Percentiles rank a stretch among this genome's conserved stretches.
Conservation (phyloP, 2,888 invertebrate species). For the Apomyelois bistriatella region DNA sequence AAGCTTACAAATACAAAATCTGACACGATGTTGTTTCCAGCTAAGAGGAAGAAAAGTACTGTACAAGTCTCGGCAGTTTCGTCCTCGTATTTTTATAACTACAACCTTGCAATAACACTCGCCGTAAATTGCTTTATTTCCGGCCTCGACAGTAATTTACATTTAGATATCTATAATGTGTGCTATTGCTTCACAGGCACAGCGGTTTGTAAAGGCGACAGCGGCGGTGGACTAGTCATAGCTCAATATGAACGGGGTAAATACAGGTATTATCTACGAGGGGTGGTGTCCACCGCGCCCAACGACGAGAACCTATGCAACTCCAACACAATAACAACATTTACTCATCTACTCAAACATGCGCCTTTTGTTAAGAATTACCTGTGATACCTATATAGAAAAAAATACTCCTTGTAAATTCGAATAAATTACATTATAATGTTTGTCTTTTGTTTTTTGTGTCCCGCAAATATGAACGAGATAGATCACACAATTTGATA, state of each 20-base stretch:
- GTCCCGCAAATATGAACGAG: too few species aligned
- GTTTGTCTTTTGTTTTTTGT: too few species aligned
- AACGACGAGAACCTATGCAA: slow-evolving; percentile 45
- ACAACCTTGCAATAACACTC: too few species aligned
- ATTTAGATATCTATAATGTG: background rate
- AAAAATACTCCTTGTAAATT: background rate
- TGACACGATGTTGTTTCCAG: too few species aligned
- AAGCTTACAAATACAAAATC: background rate
- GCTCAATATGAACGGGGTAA: slow-evolving; percentile 34
- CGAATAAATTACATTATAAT: too few species aligned
- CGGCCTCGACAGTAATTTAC: background rate
- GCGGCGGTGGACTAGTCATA: slow-evolving; percentile 61
- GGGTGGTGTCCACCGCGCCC: slow-evolving; percentile 55
- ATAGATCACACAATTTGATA: too few species aligned
- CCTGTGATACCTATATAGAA: slow-evolving; percentile 17
- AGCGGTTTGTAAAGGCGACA: slow-evolving; percentile 61
- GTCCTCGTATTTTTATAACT: too few species aligned
- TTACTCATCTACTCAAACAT: slow-evolving; percentile 48
- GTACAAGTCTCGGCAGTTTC: too few species aligned
- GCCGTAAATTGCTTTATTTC: too few species aligned
- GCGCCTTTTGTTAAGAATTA: slow-evolving; percentile 47
- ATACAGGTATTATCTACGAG: slow-evolving; percentile 52
- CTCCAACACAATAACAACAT: slow-evolving; percentile 41
- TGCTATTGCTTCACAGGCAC: slow-evolving; percentile 36
- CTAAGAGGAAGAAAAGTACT: too few species aligned